Evolutionary conservation across 2,888 invertebrate genomes (phyloP).

Genomic region (Agonum fuliginosum): DNA sequence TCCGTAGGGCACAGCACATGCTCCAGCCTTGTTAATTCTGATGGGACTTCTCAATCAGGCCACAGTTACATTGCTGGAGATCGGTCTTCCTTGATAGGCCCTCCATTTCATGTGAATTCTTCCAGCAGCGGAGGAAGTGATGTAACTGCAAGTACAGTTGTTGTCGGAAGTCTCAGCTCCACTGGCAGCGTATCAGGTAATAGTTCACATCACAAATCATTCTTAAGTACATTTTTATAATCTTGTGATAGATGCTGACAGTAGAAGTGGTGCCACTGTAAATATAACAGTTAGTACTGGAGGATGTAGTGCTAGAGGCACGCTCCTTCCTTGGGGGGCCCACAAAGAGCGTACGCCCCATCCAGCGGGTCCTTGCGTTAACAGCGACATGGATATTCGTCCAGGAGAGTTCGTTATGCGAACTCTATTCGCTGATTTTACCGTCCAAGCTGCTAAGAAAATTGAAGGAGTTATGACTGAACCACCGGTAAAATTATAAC

Average conservation of each 20-base stretch:
- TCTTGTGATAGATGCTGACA: slow-evolving; percentile 47
- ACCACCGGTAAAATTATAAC: slow-evolving; percentile 78
- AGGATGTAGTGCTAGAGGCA: slow-evolving; percentile 72
- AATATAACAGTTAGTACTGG: slow-evolving; percentile 31
- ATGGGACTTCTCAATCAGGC: slow-evolving; percentile 17
- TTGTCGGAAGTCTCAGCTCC: slow-evolving; percentile 32
- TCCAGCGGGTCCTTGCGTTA: slow-evolving; percentile 71
- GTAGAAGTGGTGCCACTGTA: slow-evolving; percentile 28
- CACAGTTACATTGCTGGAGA: slow-evolving; percentile 22
- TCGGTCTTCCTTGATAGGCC: slow-evolving; percentile 45
- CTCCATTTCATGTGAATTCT: slow-evolving; percentile 45
- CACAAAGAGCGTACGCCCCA: slow-evolving; percentile 80
- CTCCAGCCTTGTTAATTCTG: slow-evolving; percentile 49
- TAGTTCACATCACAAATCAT: too few species aligned
- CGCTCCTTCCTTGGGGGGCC: slow-evolving; percentile 89
- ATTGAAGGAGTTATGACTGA: slow-evolving; percentile 96
- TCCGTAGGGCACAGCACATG: slow-evolving; percentile 56
- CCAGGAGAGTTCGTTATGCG: slow-evolving; percentile 98
- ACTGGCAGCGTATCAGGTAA: slow-evolving; percentile 45
- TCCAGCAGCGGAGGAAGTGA: slow-evolving; percentile 56
- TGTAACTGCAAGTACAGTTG: slow-evolving; percentile 51
- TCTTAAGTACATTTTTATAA: background rate
- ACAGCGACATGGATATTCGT: slow-evolving; percentile 80
- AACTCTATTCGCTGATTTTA: slow-evolving; percentile 95
- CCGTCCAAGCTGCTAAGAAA: slow-evolving; percentile 94